phyloP scores from a whole-genome alignment of 1,140 invertebrate species.

The Aphis gossypii region DNA sequence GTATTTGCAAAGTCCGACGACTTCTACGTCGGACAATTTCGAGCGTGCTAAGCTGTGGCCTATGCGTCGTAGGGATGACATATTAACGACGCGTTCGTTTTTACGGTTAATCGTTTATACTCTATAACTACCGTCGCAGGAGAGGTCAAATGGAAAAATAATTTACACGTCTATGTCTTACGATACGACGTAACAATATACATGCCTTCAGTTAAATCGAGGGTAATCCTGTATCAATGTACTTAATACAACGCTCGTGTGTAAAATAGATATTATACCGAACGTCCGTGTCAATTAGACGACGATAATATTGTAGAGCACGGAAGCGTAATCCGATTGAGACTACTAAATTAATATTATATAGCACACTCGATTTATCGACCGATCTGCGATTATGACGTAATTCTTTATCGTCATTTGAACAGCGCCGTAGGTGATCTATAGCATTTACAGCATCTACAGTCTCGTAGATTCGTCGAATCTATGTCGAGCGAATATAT shows the following conservation, averaged over 20 bases:
- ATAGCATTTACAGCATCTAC: too few relatives aligned
- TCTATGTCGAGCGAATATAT: too few relatives aligned
- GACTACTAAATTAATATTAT: not conserved
- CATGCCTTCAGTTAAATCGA: not conserved
- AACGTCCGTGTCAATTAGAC: not conserved
- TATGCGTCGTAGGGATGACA: too few relatives aligned
- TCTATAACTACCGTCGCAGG: not conserved
- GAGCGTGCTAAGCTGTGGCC: not conserved
- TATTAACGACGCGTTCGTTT: not conserved
- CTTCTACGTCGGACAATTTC: not conserved
- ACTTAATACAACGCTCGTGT: not conserved
- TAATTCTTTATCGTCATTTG: not conserved
- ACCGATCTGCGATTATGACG: not conserved
- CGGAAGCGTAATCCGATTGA: conserved; percentile 13
- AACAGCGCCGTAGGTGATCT: not conserved
- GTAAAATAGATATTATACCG: not conserved
- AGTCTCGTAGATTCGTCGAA: too few relatives aligned
- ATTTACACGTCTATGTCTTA: not conserved
- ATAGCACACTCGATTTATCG: not conserved
- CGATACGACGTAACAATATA: not conserved
- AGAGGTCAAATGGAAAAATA: not conserved
- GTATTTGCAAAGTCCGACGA: not conserved
- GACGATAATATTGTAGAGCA: not conserved
- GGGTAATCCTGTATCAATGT: not conserved
- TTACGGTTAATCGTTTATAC: not conserved